Evolutionary conservation across 2,113 vertebrate genomes (phyloP).

Genomic region (Typhlomys cinereus): DNA sequence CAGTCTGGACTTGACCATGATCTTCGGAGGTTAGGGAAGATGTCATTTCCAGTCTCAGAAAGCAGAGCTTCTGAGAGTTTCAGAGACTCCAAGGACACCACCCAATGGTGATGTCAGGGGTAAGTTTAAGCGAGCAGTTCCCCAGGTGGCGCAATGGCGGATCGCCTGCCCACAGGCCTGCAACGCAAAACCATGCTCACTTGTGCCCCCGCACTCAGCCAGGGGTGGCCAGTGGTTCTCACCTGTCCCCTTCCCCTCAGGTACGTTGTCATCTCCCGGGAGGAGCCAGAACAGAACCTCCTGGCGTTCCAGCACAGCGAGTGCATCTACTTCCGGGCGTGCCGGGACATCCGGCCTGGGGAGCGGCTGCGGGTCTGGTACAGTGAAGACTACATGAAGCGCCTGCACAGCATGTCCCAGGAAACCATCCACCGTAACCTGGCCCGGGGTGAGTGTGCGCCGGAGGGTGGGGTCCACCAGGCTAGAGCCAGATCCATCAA

Average conservation of each 20-base stretch:
- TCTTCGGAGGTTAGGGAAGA: not conserved
- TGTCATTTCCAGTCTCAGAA: not conserved
- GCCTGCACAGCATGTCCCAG: conserved; percentile 92
- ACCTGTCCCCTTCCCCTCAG: conserved; percentile 81
- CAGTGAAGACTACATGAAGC: conserved; percentile 93
- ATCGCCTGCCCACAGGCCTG: fast-evolving
- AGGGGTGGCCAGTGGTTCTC: conserved; percentile 23
- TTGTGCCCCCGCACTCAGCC: not conserved
- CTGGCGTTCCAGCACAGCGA: conserved; percentile 93
- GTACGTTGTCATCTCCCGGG: conserved; percentile 93
- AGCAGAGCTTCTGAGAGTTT: not conserved
- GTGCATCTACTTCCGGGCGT: conserved; percentile 93
- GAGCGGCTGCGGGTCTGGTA: conserved; percentile 96
- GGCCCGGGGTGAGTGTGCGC: conserved; percentile 87
- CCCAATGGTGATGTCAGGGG: not conserved
- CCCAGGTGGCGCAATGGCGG: not conserved
- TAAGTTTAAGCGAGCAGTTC: not conserved
- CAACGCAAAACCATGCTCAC: fast-evolving
- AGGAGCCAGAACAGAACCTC: conserved; percentile 93
- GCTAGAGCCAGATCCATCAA: not conserved
- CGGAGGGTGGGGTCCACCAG: no score
- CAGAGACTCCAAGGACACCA: not conserved
- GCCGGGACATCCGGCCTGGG: conserved; percentile 88
- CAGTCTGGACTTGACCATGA: not conserved
- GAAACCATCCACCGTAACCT: conserved; percentile 91